These are phyloP conservation scores for Gasterosteus aculeatus DNA, from an alignment of 2,113 vertebrate genomes.

Conservation along the genomic window DNA sequence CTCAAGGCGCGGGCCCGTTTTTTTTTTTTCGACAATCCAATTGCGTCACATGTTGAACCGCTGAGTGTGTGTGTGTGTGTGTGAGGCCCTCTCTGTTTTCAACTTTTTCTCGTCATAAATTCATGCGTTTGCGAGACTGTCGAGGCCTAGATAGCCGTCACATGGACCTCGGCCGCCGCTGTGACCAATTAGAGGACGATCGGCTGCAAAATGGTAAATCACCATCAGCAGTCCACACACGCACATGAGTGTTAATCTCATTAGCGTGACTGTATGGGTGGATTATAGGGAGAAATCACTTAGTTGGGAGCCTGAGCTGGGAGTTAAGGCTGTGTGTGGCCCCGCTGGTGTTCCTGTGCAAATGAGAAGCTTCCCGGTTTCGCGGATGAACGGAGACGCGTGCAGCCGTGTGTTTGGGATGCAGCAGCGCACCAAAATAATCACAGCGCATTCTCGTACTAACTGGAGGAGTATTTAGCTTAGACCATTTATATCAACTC, in stretches of 20 bases:
- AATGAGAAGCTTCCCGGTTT: constrained; percentile 19
- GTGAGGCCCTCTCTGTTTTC: background rate
- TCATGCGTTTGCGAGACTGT: constrained; percentile 3
- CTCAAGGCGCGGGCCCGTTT: constrained; percentile 38
- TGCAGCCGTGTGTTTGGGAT: constrained; percentile 16
- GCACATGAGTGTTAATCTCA: constrained; percentile 69
- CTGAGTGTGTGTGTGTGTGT: background rate
- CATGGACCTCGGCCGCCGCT: constrained; percentile 38
- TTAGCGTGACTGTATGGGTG: constrained; percentile 69
- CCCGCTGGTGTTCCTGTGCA: constrained; percentile 19
- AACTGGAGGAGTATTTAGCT: constrained; percentile 26
- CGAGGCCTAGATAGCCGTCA: constrained; percentile 18
- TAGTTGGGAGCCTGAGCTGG: constrained; percentile 61
- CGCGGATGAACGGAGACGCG: constrained; percentile 1
- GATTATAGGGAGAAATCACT: constrained; percentile 72
- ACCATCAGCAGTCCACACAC: constrained; percentile 48
- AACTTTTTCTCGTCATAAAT: background rate
- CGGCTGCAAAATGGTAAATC: constrained; percentile 77
- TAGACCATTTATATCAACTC: constrained; percentile 37
- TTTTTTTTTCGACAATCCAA: constrained; percentile 46
- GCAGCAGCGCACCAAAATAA: constrained; percentile 16
- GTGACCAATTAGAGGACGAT: constrained; percentile 73
- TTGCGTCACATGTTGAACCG: constrained; percentile 13
- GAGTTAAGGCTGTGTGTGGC: constrained; percentile 49
- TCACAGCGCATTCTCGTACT: constrained; percentile 23